These are phyloP conservation scores for Protomyctophum bolini DNA, from an alignment of 2,113 vertebrate species.

Conservation along the genomic window DNA sequence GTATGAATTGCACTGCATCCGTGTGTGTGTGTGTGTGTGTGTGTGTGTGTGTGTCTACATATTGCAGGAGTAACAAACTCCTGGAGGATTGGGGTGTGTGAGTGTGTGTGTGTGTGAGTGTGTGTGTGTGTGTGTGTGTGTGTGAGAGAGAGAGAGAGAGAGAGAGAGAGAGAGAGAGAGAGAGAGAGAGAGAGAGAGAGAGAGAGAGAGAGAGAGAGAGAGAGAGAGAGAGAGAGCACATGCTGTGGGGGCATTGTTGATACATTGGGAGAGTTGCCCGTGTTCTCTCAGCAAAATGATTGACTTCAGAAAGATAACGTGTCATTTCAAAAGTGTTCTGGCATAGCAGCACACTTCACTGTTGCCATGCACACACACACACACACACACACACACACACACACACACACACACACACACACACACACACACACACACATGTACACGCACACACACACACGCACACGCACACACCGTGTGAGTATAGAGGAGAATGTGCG, in stretches of 20 bases:
- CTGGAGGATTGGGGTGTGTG: conserved; percentile 5
- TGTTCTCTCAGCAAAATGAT: too few relatives aligned
- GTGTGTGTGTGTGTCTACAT: background rate
- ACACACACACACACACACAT: conserved; percentile 4
- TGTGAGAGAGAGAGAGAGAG: background rate
- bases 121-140: background rate
- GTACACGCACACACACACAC: conserved; percentile 10
- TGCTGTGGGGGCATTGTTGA: too few relatives aligned
- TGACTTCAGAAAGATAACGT: too few relatives aligned
- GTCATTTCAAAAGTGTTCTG: too few relatives aligned
- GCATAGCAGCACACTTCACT: too few relatives aligned
- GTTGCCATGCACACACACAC: conserved; percentile 16
- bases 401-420: conserved; percentile 7
- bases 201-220: too few relatives aligned
- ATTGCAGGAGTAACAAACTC: too few relatives aligned
- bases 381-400: conserved; percentile 9
- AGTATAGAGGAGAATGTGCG: background rate
- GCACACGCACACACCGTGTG: background rate
- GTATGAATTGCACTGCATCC: too few relatives aligned
- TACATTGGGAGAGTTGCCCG: too few relatives aligned
- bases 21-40: background rate
- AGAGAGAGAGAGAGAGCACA: too few relatives aligned
- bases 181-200: too few relatives aligned
- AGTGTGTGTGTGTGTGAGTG: conserved; percentile 5
- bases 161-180: background rate